Conservation (phyloP, 92 coral and sea anemone species). For the Epizoanthus illoricatus region DNA sequence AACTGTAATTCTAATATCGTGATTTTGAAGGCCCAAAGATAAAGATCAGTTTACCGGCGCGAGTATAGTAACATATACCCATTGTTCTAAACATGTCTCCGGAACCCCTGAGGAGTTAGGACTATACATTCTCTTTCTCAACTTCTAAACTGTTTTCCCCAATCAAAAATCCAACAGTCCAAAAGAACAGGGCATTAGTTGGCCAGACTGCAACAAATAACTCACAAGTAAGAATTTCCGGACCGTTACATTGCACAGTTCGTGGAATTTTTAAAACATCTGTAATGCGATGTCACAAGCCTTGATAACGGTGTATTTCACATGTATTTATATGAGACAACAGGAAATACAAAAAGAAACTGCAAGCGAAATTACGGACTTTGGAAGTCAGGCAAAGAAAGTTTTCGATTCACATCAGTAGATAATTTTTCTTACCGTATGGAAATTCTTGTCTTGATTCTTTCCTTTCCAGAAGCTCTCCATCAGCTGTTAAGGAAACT, state of each 20-base stretch:
- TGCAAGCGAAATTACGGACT: slow-evolving; percentile 60
- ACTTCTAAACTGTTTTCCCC: slow-evolving; percentile 38
- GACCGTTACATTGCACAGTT: slow-evolving; percentile 49
- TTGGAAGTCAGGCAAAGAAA: slow-evolving; percentile 70
- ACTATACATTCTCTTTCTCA: slow-evolving; percentile 33
- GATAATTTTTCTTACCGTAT: slow-evolving; percentile 23
- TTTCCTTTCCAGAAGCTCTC: slow-evolving; percentile 17
- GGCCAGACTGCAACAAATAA: slow-evolving; percentile 22
- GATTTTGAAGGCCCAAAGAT: slow-evolving; percentile 62
- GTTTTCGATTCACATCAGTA: background rate
- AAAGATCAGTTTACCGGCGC: slow-evolving; percentile 79
- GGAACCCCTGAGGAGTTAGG: slow-evolving; percentile 58
- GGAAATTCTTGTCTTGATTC: slow-evolving; percentile 2
- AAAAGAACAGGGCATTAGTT: slow-evolving; percentile 21
- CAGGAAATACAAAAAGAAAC: slow-evolving; percentile 81
- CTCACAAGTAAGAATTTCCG: slow-evolving; percentile 14
- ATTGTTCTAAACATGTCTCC: slow-evolving; percentile 72
- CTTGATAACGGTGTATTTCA: slow-evolving; percentile 80
- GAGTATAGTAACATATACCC: slow-evolving; percentile 66
- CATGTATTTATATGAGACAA: slow-evolving; percentile 37
- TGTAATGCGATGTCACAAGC: slow-evolving; percentile 49
- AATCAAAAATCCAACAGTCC: slow-evolving; percentile 46
- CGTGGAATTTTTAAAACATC: slow-evolving; percentile 45
- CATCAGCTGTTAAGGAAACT: slow-evolving; percentile 26
- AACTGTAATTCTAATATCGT: slow-evolving; percentile 46